A percentile compares a stretch with the other conserved stretches of the same genome.
Evolutionary conservation across 1,140 invertebrate species (phyloP).

Genomic region (Bombus soroeensis): DNA sequence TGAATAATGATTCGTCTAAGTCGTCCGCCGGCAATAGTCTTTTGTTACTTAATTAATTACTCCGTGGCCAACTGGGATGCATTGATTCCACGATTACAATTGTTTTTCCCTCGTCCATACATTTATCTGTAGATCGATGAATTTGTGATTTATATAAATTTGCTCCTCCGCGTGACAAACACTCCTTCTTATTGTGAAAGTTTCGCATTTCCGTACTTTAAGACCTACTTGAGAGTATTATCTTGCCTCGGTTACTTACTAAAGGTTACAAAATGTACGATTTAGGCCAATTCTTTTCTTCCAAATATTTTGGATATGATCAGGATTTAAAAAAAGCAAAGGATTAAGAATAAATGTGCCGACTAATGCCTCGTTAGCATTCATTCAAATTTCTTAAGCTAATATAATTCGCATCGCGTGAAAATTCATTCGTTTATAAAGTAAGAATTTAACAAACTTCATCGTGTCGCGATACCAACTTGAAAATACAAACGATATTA

Average conservation of each 20-base stretch:
- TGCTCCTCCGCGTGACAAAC: no score
- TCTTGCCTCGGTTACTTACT: no score
- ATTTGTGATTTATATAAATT: no score
- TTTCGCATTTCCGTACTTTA: no score
- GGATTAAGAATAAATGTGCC: not conserved
- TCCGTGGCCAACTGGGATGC: not conserved
- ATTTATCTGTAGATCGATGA: no score
- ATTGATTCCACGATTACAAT: slow-evolving; percentile 9
- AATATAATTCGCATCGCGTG: not conserved
- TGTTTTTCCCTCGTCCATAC: no score
- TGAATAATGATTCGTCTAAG: slow-evolving; percentile 44
- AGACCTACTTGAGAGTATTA: no score
- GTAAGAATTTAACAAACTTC: not conserved
- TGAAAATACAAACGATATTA: not conserved
- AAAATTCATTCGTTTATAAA: not conserved
- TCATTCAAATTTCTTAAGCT: not conserved
- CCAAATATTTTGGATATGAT: not conserved
- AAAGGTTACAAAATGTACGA: no score
- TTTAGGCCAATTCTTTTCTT: no score
- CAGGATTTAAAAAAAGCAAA: no score
- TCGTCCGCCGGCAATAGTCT: slow-evolving; percentile 1
- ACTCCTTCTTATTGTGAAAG: no score
- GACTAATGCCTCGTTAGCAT: not conserved
- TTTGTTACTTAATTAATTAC: slow-evolving; percentile 56
- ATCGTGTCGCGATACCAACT: not conserved